Evolutionary conservation across 2,797 vertebrate genomes (phyloP).

Genomic region (Enteromius unitaeniatus): DNA sequence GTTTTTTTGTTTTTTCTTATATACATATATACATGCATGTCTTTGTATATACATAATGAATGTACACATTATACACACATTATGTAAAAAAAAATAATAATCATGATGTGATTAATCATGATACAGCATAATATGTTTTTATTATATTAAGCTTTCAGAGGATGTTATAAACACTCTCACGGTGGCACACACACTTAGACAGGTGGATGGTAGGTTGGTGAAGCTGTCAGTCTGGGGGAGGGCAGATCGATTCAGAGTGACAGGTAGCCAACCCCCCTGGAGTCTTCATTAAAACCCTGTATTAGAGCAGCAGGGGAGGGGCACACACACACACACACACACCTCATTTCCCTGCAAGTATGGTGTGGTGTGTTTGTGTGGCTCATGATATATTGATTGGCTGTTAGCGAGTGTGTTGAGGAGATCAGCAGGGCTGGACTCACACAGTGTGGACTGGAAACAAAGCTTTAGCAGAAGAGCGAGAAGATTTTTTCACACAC

Average conservation of each 20-base stretch:
- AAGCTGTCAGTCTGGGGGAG: conserved; percentile 76
- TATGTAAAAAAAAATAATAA: no score
- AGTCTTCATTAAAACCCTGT: conserved; percentile 83
- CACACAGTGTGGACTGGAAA: conserved; percentile 61
- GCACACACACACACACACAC: conserved; percentile 35
- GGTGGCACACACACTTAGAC: conserved; percentile 54
- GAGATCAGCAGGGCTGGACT: conserved; percentile 56
- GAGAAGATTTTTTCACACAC: conserved; percentile 32
- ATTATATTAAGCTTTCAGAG: neutral
- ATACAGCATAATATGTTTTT: neutral
- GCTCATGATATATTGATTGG: conserved; percentile 64
- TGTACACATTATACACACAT: no score
- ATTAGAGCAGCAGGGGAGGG: conserved; percentile 69
- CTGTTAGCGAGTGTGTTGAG: conserved; percentile 63
- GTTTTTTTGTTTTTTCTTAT: no score
- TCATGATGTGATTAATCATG: no score
- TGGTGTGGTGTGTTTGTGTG: conserved; percentile 49
- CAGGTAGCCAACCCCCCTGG: conserved; percentile 80
- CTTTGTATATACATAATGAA: no score
- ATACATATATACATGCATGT: no score
- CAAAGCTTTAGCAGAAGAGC: conserved; percentile 56
- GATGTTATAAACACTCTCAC: conserved; percentile 44
- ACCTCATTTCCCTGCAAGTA: conserved; percentile 48
- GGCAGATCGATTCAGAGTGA: conserved; percentile 77
- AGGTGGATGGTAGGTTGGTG: conserved; percentile 60